Conservation (phyloP, 2,797 vertebrate species). For the Aeoliscus strigatus region DNA sequence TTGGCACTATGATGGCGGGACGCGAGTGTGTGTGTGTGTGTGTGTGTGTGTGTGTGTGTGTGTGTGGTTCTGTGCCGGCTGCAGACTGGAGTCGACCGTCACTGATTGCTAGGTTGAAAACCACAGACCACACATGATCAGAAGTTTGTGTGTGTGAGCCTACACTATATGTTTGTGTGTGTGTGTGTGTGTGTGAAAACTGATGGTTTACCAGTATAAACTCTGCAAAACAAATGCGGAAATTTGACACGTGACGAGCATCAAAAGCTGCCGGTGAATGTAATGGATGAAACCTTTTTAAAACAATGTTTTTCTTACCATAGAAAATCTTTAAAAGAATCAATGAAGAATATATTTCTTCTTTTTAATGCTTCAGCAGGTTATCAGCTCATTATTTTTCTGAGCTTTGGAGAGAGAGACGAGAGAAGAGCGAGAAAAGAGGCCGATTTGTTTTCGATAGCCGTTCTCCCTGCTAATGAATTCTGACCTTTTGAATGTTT, state of each 20-base stretch:
- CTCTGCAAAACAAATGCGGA: too few species aligned
- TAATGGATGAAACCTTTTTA: too few species aligned
- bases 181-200: too few species aligned
- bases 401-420: slow-evolving; percentile 41
- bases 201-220: too few species aligned
- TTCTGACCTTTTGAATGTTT: slow-evolving; percentile 57
- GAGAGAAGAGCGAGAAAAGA: slow-evolving; percentile 11
- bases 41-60: slow-evolving; percentile 15
- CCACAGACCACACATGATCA: slow-evolving; percentile 40
- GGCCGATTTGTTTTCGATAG: slow-evolving; percentile 28
- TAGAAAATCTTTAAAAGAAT: slow-evolving; percentile 14
- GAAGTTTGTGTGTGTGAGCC: slow-evolving; percentile 9
- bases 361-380: slow-evolving; percentile 22
- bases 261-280: too few species aligned
- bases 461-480: slow-evolving; percentile 51
- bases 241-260: too few species aligned
- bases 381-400: slow-evolving; percentile 62
- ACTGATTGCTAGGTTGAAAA: slow-evolving; percentile 36
- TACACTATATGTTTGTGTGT: too few species aligned
- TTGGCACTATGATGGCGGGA: slow-evolving; percentile 14
- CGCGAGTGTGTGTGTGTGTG: slow-evolving; percentile 13
- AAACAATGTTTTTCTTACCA: too few species aligned
- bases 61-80: too few species aligned
- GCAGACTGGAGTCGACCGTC: slow-evolving; percentile 15
- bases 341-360: not conserved